Conservation (phyloP, 2,113 vertebrate genomes). For the Herpailurus yagouaroundi region DNA sequence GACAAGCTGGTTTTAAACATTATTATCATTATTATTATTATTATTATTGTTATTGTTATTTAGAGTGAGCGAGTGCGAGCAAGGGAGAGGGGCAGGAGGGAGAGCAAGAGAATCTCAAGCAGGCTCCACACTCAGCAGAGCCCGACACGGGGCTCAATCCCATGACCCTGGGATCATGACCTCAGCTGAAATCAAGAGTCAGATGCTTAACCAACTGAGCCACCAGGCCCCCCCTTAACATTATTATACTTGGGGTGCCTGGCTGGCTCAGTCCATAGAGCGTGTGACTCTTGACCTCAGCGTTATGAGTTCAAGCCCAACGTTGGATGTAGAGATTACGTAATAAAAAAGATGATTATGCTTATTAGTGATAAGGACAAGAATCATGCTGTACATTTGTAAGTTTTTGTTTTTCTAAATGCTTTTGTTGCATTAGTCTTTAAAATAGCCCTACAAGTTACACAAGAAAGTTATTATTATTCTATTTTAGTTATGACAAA, state of each 20-base stretch:
- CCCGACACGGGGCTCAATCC: too few relatives aligned
- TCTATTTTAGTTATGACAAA: slow-evolving; percentile 52
- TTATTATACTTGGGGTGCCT: not conserved
- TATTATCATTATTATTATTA: not conserved
- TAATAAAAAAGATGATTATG: not conserved
- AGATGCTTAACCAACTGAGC: too few relatives aligned
- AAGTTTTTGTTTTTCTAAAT: slow-evolving; percentile 54
- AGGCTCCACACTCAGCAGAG: too few relatives aligned
- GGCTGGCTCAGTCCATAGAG: not conserved
- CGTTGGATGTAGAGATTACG: not conserved
- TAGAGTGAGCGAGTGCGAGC: too few relatives aligned
- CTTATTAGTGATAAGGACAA: slow-evolving; percentile 50
- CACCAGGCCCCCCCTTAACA: not conserved
- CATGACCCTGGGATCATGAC: too few relatives aligned
- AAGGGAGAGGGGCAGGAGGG: too few relatives aligned
- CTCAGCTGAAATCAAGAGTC: too few relatives aligned
- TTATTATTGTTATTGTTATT: not conserved
- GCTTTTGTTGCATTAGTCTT: slow-evolving; percentile 56
- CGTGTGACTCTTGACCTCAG: not conserved
- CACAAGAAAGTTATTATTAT: slow-evolving; percentile 52
- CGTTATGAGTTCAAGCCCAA: not conserved
- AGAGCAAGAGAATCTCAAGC: too few relatives aligned
- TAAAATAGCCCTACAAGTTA: slow-evolving; percentile 45
- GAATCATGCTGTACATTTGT: slow-evolving; percentile 52
- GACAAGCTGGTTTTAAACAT: slow-evolving; percentile 53